Conservation (phyloP, 2,888 invertebrate genomes). For the Cloeon dipterum region DNA sequence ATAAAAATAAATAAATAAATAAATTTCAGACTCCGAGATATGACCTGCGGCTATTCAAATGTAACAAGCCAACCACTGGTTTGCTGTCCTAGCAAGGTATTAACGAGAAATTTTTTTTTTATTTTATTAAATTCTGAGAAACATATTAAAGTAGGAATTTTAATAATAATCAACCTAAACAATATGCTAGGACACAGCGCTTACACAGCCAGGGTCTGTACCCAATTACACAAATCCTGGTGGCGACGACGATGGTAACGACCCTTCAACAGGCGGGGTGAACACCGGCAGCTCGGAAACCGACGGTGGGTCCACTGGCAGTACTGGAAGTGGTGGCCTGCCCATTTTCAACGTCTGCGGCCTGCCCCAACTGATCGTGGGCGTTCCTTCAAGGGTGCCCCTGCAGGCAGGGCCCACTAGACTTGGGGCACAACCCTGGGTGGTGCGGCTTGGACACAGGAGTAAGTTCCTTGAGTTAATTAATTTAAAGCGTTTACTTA, state of each 20-base stretch:
- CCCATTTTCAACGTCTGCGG: constrained; percentile 11
- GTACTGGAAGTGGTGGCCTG: constrained; percentile 3
- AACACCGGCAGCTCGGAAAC: not conserved
- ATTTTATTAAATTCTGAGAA: too few species aligned
- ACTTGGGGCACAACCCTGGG: constrained; percentile 52
- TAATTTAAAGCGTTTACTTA: too few species aligned
- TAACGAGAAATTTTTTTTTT: too few species aligned
- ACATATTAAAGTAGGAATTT: too few species aligned
- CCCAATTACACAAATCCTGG: not conserved
- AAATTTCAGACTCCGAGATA: constrained; percentile 27
- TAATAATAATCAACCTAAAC: too few species aligned
- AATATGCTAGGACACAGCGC: not conserved
- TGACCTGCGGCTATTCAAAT: constrained; percentile 30
- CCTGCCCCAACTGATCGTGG: constrained; percentile 9
- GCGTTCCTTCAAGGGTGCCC: not conserved
- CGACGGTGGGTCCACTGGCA: constrained; percentile 3
- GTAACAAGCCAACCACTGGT: constrained; percentile 25
- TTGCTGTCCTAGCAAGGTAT: constrained; percentile 29
- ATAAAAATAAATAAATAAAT: too few species aligned
- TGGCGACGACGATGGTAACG: constrained; percentile 3
- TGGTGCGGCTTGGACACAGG: constrained; percentile 49
- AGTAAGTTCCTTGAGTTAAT: too few species aligned
- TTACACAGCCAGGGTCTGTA: not conserved
- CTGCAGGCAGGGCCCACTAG: constrained; percentile 4
- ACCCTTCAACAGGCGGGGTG: too few species aligned